Evolutionary conservation across 2,797 vertebrate genomes (phyloP).

Genomic region (Sebastes reedi): DNA sequence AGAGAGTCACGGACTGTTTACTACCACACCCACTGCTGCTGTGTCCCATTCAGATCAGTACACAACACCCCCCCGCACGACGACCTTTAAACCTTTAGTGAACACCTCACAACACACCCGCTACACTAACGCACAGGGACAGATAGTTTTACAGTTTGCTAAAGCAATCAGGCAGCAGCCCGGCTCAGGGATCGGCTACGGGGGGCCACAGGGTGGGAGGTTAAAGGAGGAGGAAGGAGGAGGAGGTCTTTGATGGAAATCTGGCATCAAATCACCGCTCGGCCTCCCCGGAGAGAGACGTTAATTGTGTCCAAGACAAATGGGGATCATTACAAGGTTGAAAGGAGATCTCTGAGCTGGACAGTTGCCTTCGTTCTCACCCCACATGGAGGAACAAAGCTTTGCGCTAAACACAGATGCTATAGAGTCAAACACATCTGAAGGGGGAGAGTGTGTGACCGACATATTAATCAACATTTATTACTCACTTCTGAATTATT

Average conservation of each 20-base stretch:
- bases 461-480: not conserved
- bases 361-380: conserved; percentile 62
- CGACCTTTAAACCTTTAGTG: conserved; percentile 21
- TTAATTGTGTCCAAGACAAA: conserved; percentile 1
- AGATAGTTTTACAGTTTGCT: conserved; percentile 19
- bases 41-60: conserved; percentile 15
- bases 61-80: conserved; percentile 6
- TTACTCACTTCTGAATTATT: not conserved
- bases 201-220: conserved; percentile 11
- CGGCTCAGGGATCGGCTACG: conserved; percentile 67
- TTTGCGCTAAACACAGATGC: conserved; percentile 18
- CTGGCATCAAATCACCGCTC: conserved; percentile 14
- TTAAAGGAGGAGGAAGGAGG: conserved; percentile 17
- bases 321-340: conserved; percentile 5
- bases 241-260: not conserved
- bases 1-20: conserved; percentile 56
- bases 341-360: conserved; percentile 71
- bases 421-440: conserved; percentile 65
- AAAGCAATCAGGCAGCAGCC: conserved; percentile 62
- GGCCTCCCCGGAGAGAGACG: not conserved
- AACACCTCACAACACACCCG: conserved; percentile 19
- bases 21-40: conserved; percentile 17
- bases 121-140: conserved; percentile 29
- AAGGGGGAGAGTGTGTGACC: conserved; percentile 13
- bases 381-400: conserved; percentile 26